Evolutionary conservation across 2,113 vertebrate species (phyloP).

Genomic region (Bos javanicus): DNA sequence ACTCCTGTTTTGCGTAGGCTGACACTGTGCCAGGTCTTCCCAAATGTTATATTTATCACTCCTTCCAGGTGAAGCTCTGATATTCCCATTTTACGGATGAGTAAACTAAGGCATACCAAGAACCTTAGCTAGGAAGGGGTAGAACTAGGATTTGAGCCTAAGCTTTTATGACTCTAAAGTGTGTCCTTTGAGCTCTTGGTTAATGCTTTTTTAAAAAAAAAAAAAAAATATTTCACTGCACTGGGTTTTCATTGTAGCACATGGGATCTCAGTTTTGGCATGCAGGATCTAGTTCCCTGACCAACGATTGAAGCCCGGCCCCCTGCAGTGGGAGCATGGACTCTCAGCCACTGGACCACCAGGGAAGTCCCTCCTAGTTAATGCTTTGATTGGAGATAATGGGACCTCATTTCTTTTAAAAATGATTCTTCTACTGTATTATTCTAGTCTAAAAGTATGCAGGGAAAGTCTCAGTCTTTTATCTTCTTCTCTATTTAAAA

Average conservation of each 20-base stretch:
- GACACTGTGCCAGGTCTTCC: neutral
- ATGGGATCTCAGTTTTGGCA: neutral
- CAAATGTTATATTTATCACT: rapidly evolving
- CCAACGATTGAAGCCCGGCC: rapidly evolving
- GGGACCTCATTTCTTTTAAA: neutral
- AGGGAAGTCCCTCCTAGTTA: neutral
- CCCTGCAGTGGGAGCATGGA: neutral
- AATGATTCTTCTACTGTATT: neutral
- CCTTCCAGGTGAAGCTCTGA: neutral
- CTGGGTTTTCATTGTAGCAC: neutral
- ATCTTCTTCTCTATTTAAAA: neutral
- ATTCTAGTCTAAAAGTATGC: neutral
- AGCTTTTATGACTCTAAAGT: neutral
- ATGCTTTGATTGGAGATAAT: neutral
- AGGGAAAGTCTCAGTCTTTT: neutral
- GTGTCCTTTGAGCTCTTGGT: neutral
- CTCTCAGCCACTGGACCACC: neutral
- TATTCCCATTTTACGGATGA: neutral
- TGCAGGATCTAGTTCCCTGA: neutral
- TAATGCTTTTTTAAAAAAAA: neutral
- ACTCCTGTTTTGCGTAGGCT: rapidly evolving
- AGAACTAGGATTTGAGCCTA: neutral
- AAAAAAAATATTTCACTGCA: neutral
- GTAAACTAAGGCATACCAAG: neutral
- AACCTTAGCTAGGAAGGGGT: neutral